A percentile compares a stretch with the other conserved stretches of the same genome.
Conservation (phyloP, 2,888 invertebrate genomes). For the Drosophila setosimentum region DNA sequence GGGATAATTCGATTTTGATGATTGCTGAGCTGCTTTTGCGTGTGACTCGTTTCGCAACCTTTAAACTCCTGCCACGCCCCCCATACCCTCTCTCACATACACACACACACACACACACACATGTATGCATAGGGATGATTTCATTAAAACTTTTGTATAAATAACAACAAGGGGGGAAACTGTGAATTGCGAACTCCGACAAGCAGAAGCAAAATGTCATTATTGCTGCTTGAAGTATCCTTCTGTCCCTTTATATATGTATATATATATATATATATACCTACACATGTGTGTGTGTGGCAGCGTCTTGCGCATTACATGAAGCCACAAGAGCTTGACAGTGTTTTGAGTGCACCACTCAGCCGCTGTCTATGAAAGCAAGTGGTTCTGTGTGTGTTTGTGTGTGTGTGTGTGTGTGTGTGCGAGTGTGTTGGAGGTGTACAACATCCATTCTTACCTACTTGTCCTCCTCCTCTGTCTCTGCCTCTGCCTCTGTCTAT, state of each 20-base stretch:
- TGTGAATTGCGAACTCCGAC: conserved; percentile 25
- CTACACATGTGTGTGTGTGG: conserved; percentile 5
- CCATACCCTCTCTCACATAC: not conserved
- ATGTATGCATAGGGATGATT: conserved; percentile 42
- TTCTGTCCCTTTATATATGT: conserved; percentile 17
- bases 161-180: conserved; percentile 42
- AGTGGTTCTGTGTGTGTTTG: not conserved
- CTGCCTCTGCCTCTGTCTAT: too few species aligned
- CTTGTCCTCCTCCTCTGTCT: not conserved
- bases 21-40: conserved; percentile 35
- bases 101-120: conserved; percentile 5
- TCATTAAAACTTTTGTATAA: conserved; percentile 69
- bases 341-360: conserved; percentile 51
- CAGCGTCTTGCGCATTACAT: conserved; percentile 51
- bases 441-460: not conserved
- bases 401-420: not conserved
- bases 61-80: not conserved
- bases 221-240: conserved; percentile 63
- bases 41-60: conserved; percentile 4
- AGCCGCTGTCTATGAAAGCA: conserved; percentile 9
- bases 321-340: conserved; percentile 36
- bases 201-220: conserved; percentile 57
- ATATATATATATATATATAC: not conserved
- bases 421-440: not conserved
- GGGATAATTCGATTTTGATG: conserved; percentile 45